Percentiles rank a stretch among this genome's conserved stretches.
These are phyloP conservation scores for Aphelinus certus DNA, from an alignment of 1,140 invertebrate species.

Conservation along the genomic window DNA sequence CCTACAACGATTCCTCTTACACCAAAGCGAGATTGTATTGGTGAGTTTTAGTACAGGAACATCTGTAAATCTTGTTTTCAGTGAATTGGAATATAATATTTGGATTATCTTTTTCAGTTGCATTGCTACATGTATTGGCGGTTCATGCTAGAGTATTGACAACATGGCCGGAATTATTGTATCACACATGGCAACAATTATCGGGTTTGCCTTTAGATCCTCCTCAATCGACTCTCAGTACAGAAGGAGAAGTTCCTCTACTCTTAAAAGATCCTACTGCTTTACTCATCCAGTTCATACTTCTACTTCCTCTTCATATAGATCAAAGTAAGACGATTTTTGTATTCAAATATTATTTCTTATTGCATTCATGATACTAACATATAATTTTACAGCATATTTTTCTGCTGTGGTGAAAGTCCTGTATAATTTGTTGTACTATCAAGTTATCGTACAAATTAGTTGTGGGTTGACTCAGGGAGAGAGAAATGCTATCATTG, in stretches of 20 bases:
- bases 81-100: not conserved
- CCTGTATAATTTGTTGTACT: constrained; percentile 88
- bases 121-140: constrained; percentile 86
- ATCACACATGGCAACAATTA: constrained; percentile 71
- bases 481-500: constrained; percentile 57
- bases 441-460: constrained; percentile 84
- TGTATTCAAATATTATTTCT: constrained; percentile 1
- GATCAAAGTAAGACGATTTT: constrained; percentile 78
- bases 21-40: constrained; percentile 87
- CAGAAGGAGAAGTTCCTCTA: constrained; percentile 79
- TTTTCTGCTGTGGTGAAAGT: constrained; percentile 86
- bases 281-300: constrained; percentile 85
- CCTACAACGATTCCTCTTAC: constrained; percentile 70
- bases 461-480: constrained; percentile 72
- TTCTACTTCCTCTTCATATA: constrained; percentile 84
- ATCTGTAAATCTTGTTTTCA: not conserved
- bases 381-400: constrained; percentile 74
- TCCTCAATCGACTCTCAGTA: constrained; percentile 59
- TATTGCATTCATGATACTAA: constrained; percentile 6
- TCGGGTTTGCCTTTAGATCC: constrained; percentile 64
- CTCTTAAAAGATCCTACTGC: constrained; percentile 85
- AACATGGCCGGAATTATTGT: constrained; percentile 70
- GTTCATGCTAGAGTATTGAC: constrained; percentile 80
- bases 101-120: constrained; percentile 71
- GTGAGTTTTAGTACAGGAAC: constrained; percentile 61